These are phyloP conservation scores for Litoditis marina DNA, from an alignment of 2,888 invertebrate genomes.

Conservation along the genomic window DNA sequence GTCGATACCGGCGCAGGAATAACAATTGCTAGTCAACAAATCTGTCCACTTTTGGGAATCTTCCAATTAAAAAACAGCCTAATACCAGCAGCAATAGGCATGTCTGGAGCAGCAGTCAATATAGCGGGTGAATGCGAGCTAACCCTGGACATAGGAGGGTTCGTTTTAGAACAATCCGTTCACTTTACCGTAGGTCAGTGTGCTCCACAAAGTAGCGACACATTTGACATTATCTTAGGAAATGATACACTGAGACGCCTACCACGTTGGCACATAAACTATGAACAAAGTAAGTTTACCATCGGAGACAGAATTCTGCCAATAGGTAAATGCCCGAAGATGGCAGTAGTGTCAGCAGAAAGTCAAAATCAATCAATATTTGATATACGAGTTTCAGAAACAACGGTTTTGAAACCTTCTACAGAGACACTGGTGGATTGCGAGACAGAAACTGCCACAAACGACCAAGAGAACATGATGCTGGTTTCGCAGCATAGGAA, in stretches of 20 bases:
- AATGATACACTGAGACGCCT: conserved; percentile 10
- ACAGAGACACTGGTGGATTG: conserved; percentile 12
- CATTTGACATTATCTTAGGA: conserved; percentile 17
- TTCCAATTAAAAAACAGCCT: background rate
- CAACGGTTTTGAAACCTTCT: conserved; percentile 2
- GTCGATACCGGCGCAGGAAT: conserved; percentile 16
- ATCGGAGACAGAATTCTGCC: conserved; percentile 6
- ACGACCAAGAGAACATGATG: background rate
- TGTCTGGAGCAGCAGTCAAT: conserved; percentile 4
- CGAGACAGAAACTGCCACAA: too few relatives aligned
- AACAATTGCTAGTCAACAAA: background rate
- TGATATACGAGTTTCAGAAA: background rate
- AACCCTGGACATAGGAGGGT: conserved; percentile 4
- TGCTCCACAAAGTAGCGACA: background rate
- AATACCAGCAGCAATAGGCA: background rate
- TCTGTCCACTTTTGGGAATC: background rate
- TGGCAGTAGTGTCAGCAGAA: too few relatives aligned
- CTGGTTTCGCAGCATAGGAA: too few relatives aligned
- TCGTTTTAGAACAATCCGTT: background rate
- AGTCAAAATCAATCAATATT: background rate
- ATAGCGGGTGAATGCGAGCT: conserved; percentile 8
- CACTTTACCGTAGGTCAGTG: background rate
- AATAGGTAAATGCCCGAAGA: background rate
- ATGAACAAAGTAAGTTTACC: background rate
- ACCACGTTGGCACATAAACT: conserved; percentile 13